Evolutionary conservation across 1,140 invertebrate species (phyloP).

Genomic region (Ericerus pela): DNA sequence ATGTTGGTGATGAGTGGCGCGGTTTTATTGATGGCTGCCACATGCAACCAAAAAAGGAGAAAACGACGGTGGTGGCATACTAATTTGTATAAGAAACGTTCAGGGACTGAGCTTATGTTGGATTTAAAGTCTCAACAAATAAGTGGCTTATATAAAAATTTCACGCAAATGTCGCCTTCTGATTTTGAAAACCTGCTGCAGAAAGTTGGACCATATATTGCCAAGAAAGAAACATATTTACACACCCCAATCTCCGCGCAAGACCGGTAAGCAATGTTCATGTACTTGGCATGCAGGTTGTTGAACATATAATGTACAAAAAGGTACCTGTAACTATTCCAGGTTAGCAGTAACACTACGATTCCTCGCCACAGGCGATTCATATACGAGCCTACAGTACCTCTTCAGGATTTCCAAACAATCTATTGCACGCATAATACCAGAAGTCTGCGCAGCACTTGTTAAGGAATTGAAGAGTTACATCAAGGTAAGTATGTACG

Average conservation of each 20-base stretch:
- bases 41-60: too few relatives aligned
- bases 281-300: too few relatives aligned
- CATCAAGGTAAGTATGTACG: conserved; percentile 10
- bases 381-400: conserved; percentile 14
- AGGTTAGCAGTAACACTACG: conserved; percentile 15
- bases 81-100: background rate
- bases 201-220: conserved; percentile 2
- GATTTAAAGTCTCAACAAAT: background rate
- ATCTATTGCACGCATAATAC: conserved; percentile 3
- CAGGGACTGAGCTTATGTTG: background rate
- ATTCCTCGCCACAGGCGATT: conserved; percentile 15
- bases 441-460: conserved; percentile 6
- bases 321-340: background rate
- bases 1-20: too few relatives aligned
- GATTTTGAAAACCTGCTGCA: conserved; percentile 2
- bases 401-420: conserved; percentile 12
- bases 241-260: background rate
- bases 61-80: background rate
- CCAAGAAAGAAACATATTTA: background rate
- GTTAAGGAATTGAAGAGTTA: background rate
- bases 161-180: background rate
- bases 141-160: background rate
- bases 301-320: background rate
- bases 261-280: background rate
- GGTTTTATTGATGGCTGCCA: too few relatives aligned